A percentile compares a stretch with the other conserved stretches of the same genome.
Conservation (phyloP, 1,140 invertebrate species). For the Neomicropteryx cornuta region DNA sequence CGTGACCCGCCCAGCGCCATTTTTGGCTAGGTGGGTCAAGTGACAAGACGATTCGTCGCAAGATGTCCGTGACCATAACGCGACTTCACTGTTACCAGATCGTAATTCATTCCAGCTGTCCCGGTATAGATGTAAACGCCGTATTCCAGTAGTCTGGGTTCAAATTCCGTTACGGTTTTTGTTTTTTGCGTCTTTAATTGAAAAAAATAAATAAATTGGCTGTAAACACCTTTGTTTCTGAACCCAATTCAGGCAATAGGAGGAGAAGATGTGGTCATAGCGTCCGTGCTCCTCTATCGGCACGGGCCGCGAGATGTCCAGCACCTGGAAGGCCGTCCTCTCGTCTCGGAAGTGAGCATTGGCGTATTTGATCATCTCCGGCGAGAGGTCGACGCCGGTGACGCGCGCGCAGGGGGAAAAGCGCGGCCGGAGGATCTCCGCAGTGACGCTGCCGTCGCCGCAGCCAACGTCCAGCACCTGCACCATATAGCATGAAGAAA, state of each 20-base stretch:
- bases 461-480: slow-evolving; percentile 74
- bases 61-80: too few relatives aligned
- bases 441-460: slow-evolving; percentile 63
- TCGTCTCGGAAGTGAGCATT: slow-evolving; percentile 36
- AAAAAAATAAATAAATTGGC: neutral
- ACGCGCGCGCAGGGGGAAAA: too few relatives aligned
- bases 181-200: too few relatives aligned
- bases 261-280: slow-evolving; percentile 66
- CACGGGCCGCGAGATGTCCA: slow-evolving; percentile 52
- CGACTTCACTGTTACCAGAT: too few relatives aligned
- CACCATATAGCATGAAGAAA: too few relatives aligned
- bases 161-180: too few relatives aligned
- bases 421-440: slow-evolving; percentile 50
- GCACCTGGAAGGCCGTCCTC: slow-evolving; percentile 44
- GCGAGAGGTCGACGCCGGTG: slow-evolving; percentile 56
- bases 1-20: too few relatives aligned
- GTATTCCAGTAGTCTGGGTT: too few relatives aligned
- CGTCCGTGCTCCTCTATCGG: slow-evolving; percentile 34
- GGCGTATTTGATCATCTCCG: slow-evolving; percentile 58
- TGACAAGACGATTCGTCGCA: too few relatives aligned
- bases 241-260: slow-evolving; percentile 77
- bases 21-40: too few relatives aligned
- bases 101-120: too few relatives aligned
- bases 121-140: too few relatives aligned
- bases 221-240: slow-evolving; percentile 50